Evolutionary conservation across 1,140 invertebrate genomes (phyloP).

Genomic region (Trachymyrmex septentrionalis): DNA sequence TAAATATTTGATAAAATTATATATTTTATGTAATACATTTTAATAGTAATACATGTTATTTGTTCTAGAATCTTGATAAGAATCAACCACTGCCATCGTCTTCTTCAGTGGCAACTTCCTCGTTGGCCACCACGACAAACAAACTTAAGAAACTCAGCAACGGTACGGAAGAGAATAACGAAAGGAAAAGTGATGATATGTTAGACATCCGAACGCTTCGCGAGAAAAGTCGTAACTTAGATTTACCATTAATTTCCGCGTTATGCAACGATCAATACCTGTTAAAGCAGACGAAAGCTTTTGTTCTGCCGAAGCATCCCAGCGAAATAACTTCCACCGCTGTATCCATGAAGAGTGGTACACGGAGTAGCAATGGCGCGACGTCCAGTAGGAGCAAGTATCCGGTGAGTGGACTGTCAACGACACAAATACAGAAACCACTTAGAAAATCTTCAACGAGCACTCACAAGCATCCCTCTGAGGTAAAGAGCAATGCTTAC

Average conservation of each 20-base stretch:
- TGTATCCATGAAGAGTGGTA: conserved; percentile 81
- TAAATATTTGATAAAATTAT: not conserved
- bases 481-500: conserved; percentile 80
- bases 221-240: conserved; percentile 95
- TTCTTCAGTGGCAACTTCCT: conserved; percentile 59
- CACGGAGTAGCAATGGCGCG: conserved; percentile 82
- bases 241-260: conserved; percentile 95
- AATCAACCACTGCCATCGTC: conserved; percentile 83
- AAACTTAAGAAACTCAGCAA: conserved; percentile 31
- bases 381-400: conserved; percentile 86
- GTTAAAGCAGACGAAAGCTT: conserved; percentile 94
- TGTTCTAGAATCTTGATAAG: conserved; percentile 82
- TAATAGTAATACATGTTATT: not conserved
- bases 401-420: conserved; percentile 89
- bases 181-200: conserved; percentile 84
- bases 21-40: not conserved
- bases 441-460: conserved; percentile 87
- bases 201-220: conserved; percentile 93
- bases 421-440: conserved; percentile 87
- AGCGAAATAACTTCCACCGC: conserved; percentile 75
- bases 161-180: conserved; percentile 68
- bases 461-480: conserved; percentile 88
- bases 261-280: conserved; percentile 95
- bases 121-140: conserved; percentile 66
- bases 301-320: conserved; percentile 91